These are phyloP conservation scores for Drosophila tsacasi DNA, from an alignment of 1,140 invertebrate genomes.

Conservation along the genomic window DNA sequence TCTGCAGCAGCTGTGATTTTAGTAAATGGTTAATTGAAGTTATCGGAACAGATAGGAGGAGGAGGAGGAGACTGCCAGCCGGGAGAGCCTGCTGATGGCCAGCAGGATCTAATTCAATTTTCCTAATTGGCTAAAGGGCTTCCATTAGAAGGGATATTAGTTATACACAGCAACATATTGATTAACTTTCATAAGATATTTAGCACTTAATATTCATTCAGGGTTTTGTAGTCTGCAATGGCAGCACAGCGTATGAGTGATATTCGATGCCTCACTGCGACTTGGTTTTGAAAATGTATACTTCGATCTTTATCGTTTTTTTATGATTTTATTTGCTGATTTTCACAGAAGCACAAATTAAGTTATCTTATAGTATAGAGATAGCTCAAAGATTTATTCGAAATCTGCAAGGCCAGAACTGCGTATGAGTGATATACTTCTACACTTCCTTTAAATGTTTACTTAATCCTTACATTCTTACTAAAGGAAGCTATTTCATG, in stretches of 20 bases:
- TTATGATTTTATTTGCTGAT: not conserved
- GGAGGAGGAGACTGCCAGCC: not conserved
- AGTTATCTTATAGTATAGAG: not conserved
- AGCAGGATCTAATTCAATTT: conserved; percentile 11
- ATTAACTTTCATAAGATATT: not conserved
- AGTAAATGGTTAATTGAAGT: conserved; percentile 33
- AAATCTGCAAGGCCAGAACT: not conserved
- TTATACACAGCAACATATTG: not conserved
- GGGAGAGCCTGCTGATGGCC: not conserved
- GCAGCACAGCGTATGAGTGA: not conserved
- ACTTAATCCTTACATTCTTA: too few species aligned
- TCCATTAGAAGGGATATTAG: not conserved
- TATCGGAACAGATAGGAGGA: conserved; percentile 4
- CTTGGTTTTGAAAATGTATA: not conserved
- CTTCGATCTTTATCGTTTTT: not conserved
- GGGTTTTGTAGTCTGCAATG: not conserved
- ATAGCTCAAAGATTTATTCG: too few species aligned
- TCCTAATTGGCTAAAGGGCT: not conserved
- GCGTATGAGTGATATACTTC: not conserved
- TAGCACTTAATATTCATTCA: too few species aligned
- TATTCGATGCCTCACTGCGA: not conserved
- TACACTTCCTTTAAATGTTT: not conserved
- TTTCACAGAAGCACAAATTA: not conserved
- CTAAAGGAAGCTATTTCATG: not conserved
- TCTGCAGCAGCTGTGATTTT: conserved; percentile 31